Conservation (phyloP, 2,888 invertebrate genomes). For the Catocala fraxini region DNA sequence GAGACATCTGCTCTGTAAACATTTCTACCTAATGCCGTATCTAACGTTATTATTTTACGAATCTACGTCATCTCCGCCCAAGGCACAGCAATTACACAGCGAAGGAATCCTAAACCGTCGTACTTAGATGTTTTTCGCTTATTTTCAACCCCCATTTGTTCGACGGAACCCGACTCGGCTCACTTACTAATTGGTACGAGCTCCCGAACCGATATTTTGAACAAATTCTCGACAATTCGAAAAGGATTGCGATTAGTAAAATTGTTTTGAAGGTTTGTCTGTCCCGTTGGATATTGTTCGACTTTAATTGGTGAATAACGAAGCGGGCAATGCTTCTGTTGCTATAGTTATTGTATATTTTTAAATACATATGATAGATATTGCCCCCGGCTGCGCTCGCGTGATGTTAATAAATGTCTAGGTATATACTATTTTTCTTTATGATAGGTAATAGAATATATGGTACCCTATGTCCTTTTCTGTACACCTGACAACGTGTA, state of each 20-base stretch:
- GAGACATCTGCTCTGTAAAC: neutral
- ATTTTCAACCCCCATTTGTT: slow-evolving; percentile 67
- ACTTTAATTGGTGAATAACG: slow-evolving; percentile 15
- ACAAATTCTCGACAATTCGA: slow-evolving; percentile 50
- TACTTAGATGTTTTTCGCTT: slow-evolving; percentile 79
- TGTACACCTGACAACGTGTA: no score
- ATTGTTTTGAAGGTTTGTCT: slow-evolving; percentile 34
- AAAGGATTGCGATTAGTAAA: slow-evolving; percentile 58
- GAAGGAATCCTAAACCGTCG: slow-evolving; percentile 73
- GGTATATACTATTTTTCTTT: no score
- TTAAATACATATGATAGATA: no score
- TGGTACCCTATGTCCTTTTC: no score
- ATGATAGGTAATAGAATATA: no score
- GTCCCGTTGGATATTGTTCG: slow-evolving; percentile 3
- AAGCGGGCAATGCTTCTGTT: neutral
- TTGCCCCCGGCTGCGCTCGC: no score
- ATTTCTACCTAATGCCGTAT: slow-evolving; percentile 16
- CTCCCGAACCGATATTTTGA: slow-evolving; percentile 63
- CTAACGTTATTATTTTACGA: slow-evolving; percentile 19
- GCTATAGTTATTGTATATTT: no score
- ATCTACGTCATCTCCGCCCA: slow-evolving; percentile 60
- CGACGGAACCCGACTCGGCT: slow-evolving; percentile 71
- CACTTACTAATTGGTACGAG: slow-evolving; percentile 80
- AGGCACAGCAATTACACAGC: slow-evolving; percentile 78
- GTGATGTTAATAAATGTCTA: no score